Conservation (phyloP, 2,113 vertebrate species). For the Leiothrix lutea region DNA sequence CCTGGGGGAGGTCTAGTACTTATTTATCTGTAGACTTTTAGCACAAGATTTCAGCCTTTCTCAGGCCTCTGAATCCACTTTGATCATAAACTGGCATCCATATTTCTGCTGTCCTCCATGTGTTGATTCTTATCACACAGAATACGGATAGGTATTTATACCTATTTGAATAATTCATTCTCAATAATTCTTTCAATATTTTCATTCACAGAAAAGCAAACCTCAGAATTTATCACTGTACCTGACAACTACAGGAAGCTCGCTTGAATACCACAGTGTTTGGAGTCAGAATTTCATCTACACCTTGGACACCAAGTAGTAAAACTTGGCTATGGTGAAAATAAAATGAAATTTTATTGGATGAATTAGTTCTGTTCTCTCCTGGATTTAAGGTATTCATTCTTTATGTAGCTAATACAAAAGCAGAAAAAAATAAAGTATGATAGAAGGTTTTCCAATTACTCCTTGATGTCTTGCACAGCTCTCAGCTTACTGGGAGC, state of each 20-base stretch:
- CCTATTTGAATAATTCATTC: background rate
- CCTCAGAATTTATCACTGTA: background rate
- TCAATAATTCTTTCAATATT: background rate
- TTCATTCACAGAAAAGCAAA: background rate
- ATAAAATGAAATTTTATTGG: background rate
- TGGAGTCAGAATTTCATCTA: background rate
- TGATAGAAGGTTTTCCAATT: background rate
- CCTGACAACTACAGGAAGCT: background rate
- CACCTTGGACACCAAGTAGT: background rate
- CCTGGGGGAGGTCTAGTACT: background rate
- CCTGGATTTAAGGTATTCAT: background rate
- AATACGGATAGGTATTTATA: background rate
- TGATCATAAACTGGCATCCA: background rate
- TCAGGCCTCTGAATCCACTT: background rate
- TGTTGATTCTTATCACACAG: background rate
- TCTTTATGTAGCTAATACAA: background rate
- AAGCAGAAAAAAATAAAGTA: background rate
- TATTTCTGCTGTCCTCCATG: background rate
- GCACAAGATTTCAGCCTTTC: background rate
- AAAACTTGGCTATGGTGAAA: background rate
- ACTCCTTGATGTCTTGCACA: background rate
- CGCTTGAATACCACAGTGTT: background rate
- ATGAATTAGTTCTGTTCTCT: background rate
- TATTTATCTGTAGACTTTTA: background rate
- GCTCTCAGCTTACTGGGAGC: background rate